These are phyloP conservation scores for Heliopora coerulea DNA, from an alignment of 92 coral and sea anemone genomes.

Conservation along the genomic window DNA sequence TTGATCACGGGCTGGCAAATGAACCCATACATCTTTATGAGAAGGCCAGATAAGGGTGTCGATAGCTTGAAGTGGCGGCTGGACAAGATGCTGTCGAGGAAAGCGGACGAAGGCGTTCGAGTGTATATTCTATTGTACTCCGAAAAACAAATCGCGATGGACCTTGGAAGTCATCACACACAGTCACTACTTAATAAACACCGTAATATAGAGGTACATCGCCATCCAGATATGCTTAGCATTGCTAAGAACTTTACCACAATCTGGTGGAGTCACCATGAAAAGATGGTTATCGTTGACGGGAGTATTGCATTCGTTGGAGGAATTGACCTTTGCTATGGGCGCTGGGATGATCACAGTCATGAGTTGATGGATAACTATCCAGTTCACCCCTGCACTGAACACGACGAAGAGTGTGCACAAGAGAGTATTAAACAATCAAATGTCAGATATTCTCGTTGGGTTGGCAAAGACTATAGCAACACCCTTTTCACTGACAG, in stretches of 20 bases:
- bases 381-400: slow-evolving; percentile 24
- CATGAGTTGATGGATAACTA: slow-evolving; percentile 34
- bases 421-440: not conserved
- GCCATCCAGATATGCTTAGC: slow-evolving; percentile 21
- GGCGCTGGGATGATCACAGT: slow-evolving; percentile 49
- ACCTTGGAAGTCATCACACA: slow-evolving; percentile 40
- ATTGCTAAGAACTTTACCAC: slow-evolving; percentile 5
- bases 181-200: slow-evolving; percentile 8
- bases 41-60: slow-evolving; percentile 33
- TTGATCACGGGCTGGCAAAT: slow-evolving; percentile 47
- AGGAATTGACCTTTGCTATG: slow-evolving; percentile 49
- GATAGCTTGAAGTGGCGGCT: slow-evolving; percentile 44
- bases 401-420: not conserved
- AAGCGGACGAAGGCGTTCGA: slow-evolving; percentile 49
- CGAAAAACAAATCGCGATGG: slow-evolving; percentile 40
- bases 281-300: slow-evolving; percentile 49
- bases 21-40: slow-evolving; percentile 45
- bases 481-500: slow-evolving; percentile 38
- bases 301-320: slow-evolving; percentile 52
- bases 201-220: slow-evolving; percentile 35
- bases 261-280: slow-evolving; percentile 48
- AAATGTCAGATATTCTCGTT: slow-evolving; percentile 31
- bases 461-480: slow-evolving; percentile 52
- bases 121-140: slow-evolving; percentile 42
- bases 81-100: slow-evolving; percentile 45